phyloP scores from a whole-genome alignment of 2,888 invertebrate species.

The Melieria crassipennis region DNA sequence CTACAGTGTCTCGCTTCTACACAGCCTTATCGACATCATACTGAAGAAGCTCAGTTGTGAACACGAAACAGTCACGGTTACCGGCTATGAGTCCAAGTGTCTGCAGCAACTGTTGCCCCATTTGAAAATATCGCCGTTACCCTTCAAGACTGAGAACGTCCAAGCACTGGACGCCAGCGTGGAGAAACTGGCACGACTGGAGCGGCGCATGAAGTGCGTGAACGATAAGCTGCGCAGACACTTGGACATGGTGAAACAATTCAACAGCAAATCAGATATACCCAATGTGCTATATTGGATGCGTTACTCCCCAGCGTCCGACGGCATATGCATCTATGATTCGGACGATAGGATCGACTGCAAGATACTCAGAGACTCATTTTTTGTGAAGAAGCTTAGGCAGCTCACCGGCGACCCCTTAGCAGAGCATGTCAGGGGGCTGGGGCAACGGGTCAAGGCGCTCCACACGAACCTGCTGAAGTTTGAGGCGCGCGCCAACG shows the following conservation, averaged over 20 bases:
- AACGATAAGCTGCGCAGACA: slow-evolving; percentile 48
- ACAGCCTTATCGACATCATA: slow-evolving; percentile 53
- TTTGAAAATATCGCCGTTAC: slow-evolving; percentile 51
- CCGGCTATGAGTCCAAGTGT: slow-evolving; percentile 51
- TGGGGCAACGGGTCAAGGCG: slow-evolving; percentile 43
- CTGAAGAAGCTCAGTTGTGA: slow-evolving; percentile 56
- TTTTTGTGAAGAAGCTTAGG: slow-evolving; percentile 55
- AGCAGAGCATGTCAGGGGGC: slow-evolving; percentile 47
- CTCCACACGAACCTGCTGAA: slow-evolving; percentile 48
- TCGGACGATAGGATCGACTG: no score
- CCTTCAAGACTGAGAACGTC: slow-evolving; percentile 50
- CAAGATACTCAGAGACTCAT: slow-evolving; percentile 38
- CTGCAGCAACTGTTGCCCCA: slow-evolving; percentile 51
- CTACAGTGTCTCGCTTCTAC: slow-evolving; percentile 53
- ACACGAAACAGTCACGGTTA: slow-evolving; percentile 51
- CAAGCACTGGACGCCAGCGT: slow-evolving; percentile 41
- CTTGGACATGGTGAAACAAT: slow-evolving; percentile 46
- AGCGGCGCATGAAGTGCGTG: slow-evolving; percentile 46
- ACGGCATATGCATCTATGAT: no score
- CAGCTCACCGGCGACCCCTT: slow-evolving; percentile 49
- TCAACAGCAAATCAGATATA: no score
- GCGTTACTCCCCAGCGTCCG: no score
- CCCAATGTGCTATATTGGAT: no score
- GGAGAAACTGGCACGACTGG: slow-evolving; percentile 46
- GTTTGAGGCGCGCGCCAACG: slow-evolving; percentile 48